Conservation (phyloP, 2,797 vertebrate genomes). For the Potorous gilbertii region DNA sequence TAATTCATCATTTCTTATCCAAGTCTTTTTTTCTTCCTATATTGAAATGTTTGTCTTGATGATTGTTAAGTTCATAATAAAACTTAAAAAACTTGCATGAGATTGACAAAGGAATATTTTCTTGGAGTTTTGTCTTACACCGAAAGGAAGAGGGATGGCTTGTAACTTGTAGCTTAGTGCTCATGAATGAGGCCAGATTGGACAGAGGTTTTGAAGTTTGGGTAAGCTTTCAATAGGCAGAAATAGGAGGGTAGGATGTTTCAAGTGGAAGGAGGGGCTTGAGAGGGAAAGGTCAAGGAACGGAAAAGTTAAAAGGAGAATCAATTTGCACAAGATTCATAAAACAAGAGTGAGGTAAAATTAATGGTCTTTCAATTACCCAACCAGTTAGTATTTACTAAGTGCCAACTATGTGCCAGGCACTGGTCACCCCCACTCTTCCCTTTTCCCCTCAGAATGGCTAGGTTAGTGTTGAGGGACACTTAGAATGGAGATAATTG, state of each 20-base stretch:
- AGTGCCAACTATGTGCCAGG: background rate
- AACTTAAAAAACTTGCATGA: background rate
- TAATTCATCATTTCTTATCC: background rate
- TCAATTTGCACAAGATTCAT: background rate
- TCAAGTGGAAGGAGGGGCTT: background rate
- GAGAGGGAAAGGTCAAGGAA: background rate
- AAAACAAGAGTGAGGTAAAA: background rate
- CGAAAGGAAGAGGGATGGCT: background rate
- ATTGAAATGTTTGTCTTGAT: background rate
- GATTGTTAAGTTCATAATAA: background rate
- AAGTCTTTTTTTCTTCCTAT: background rate
- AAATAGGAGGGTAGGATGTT: background rate
- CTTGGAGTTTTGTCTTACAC: background rate
- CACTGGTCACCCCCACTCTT: background rate
- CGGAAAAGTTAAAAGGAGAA: background rate
- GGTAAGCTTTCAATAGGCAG: background rate
- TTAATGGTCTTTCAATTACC: background rate
- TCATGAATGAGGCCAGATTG: background rate
- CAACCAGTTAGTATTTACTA: too few species aligned
- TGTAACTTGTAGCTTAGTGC: background rate
- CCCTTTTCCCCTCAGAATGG: background rate
- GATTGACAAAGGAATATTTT: background rate
- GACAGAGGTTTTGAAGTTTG: background rate
- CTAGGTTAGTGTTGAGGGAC: background rate
- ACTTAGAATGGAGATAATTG: background rate